Conservation (phyloP, 2,113 vertebrate genomes). For the Boleophthalmus pectinirostris region DNA sequence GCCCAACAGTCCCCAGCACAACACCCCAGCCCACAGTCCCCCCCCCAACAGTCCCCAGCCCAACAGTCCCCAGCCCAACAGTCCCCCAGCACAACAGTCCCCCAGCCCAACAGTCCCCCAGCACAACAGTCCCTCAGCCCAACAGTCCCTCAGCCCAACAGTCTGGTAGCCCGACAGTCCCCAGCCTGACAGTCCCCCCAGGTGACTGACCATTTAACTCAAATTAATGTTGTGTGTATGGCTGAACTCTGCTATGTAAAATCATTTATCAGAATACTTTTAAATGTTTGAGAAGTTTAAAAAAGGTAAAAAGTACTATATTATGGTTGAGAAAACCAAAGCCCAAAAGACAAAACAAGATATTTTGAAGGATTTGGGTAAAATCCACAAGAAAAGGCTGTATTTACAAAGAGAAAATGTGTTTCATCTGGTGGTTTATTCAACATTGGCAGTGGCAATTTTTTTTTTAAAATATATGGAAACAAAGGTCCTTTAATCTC, state of each 20-base stretch:
- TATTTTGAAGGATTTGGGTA: not conserved
- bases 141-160: too few relatives aligned
- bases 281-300: not conserved
- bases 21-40: too few relatives aligned
- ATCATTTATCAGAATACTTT: not conserved
- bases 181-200: not conserved
- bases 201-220: too few relatives aligned
- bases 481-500: not conserved
- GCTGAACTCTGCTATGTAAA: too few relatives aligned
- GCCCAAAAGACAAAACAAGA: not conserved
- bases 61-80: not conserved
- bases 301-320: too few relatives aligned
- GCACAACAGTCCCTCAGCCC: too few relatives aligned
- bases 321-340: not conserved
- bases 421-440: not conserved
- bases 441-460: not conserved
- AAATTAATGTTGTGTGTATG: too few relatives aligned
- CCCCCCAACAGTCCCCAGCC: too few relatives aligned
- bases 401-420: not conserved
- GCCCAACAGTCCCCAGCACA: constrained; percentile 1
- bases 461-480: not conserved
- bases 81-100: constrained; percentile 12
- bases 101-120: constrained; percentile 16
- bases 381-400: not conserved
- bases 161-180: too few relatives aligned